phyloP scores from a whole-genome alignment of 2,888 invertebrate species.

The Cataglyphis livida region DNA sequence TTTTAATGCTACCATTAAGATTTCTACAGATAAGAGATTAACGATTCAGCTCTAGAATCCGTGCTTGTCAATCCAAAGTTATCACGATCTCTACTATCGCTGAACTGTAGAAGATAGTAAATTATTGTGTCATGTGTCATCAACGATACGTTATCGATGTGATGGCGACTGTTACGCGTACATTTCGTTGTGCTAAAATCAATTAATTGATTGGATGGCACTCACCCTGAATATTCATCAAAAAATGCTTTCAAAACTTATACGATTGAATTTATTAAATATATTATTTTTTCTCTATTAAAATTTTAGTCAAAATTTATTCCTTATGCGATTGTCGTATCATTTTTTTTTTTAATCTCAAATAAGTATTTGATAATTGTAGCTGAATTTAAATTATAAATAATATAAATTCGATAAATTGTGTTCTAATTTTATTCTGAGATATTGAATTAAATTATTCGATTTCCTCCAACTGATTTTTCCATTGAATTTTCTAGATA shows the following conservation, averaged over 20 bases:
- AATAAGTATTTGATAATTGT: background rate
- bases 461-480: background rate
- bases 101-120: slow-evolving; percentile 76
- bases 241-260: background rate
- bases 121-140: slow-evolving; percentile 80
- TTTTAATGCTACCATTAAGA: slow-evolving; percentile 76
- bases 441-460: background rate
- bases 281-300: background rate
- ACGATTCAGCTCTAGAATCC: slow-evolving; percentile 83
- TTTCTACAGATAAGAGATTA: slow-evolving; percentile 76
- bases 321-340: background rate
- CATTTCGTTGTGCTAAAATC: slow-evolving; percentile 36
- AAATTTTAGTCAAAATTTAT: background rate
- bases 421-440: background rate
- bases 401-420: background rate
- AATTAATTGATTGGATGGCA: slow-evolving; percentile 48
- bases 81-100: slow-evolving; percentile 47
- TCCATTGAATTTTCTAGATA: too few relatives aligned
- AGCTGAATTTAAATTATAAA: background rate
- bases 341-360: background rate
- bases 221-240: background rate
- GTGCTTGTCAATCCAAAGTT: slow-evolving; percentile 77
- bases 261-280: background rate
- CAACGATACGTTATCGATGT: slow-evolving; percentile 64
- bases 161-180: slow-evolving; percentile 37